phyloP scores from a whole-genome alignment of 1,140 invertebrate species.

The Sitobion miscanthi region DNA sequence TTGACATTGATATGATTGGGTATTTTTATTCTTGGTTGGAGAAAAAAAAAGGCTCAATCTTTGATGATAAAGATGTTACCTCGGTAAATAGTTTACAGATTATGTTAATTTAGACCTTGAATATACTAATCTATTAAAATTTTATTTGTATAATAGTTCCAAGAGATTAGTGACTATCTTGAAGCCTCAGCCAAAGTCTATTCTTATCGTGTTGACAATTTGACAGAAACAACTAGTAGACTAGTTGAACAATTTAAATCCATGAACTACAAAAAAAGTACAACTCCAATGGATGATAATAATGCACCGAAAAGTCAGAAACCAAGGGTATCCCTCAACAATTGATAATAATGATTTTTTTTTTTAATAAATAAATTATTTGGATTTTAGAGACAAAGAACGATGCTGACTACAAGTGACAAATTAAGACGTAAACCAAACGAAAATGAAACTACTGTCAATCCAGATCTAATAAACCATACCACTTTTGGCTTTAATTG shows the following conservation, averaged over 20 bases:
- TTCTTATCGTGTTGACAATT: conserved; percentile 22
- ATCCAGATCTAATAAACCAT: neutral
- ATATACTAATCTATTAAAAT: neutral
- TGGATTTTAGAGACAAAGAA: neutral
- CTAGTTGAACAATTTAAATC: conserved; percentile 6
- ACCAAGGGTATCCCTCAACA: neutral
- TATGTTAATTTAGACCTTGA: neutral
- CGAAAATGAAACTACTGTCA: neutral
- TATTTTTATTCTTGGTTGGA: neutral
- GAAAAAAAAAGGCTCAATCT: neutral
- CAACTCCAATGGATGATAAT: neutral
- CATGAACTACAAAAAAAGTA: neutral
- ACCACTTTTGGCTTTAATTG: neutral
- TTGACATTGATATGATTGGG: conserved; percentile 40
- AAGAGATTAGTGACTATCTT: conserved; percentile 35
- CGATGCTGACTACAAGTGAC: conserved; percentile 16
- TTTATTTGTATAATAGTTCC: conserved; percentile 2
- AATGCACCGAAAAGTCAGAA: neutral
- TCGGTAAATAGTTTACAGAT: neutral
- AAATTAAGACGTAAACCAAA: neutral
- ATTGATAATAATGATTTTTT: too few relatives aligned
- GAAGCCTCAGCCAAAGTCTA: conserved; percentile 22
- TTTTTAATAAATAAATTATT: neutral
- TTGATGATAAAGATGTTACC: neutral
- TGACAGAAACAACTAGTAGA: neutral